phyloP scores from a whole-genome alignment of 53 echinoderm and acorn worm genomes.

The Pentamera pediparva region DNA sequence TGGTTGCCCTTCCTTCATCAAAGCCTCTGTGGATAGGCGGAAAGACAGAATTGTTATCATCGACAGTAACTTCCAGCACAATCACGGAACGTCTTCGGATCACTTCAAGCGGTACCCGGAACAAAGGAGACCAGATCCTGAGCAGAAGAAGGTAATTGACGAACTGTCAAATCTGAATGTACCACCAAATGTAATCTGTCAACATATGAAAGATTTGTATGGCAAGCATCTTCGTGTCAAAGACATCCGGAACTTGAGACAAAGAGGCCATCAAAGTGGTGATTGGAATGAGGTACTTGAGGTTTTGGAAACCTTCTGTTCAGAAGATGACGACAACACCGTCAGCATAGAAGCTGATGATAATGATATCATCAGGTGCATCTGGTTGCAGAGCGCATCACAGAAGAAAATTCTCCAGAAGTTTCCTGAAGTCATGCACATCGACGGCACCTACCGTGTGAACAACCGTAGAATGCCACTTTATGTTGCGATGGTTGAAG shows the following conservation, averaged over 20 bases:
- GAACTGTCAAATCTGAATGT: background rate
- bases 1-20: background rate
- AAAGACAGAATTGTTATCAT: background rate
- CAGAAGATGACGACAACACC: background rate
- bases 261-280: background rate
- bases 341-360: background rate
- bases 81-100: background rate
- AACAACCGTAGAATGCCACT: slow-evolving; percentile 9
- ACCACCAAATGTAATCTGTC: background rate
- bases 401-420: background rate
- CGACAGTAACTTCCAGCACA: background rate
- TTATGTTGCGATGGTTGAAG: slow-evolving; percentile 12
- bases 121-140: background rate
- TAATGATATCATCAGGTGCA: background rate
- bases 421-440: slow-evolving; percentile 2
- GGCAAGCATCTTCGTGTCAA: background rate
- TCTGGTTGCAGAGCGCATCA: background rate
- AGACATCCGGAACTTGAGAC: slow-evolving; percentile 2
- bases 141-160: background rate
- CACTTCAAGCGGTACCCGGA: background rate
- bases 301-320: slow-evolving; percentile 1
- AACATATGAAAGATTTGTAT: background rate
- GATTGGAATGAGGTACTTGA: background rate
- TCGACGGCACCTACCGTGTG: slow-evolving; percentile 19
- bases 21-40: background rate